Base-by-base conservation (phyloP, 1,140 invertebrate genomes). In the Antheraea mylitta region DNA sequence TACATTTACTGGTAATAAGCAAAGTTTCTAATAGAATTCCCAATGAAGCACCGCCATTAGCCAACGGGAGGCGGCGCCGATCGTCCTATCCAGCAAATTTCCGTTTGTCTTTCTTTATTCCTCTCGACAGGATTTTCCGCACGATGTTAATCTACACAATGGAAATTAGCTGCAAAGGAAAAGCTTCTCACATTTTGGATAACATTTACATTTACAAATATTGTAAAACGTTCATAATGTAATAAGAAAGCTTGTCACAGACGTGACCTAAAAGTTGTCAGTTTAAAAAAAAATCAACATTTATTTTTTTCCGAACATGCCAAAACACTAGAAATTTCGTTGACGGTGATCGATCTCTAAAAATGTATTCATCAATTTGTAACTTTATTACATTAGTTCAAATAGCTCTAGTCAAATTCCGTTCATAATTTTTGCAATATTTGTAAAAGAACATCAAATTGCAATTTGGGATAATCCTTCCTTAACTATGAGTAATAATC, bases 141-240 rank as follows among this genome's bases (percentile, higher is more conserved):
- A 70, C 66, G 69, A 74, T 68, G 58, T 53, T 74, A 74, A 74
- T 74, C 72, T 70, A 68, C 69, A 74, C 66, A 74, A 74, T 74
- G 72, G 69, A 74, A 73, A 73, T 74, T 74, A 72, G 66, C 68
- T 68, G 59, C 16, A 67, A 62, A 73, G 61, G 63, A 66, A 66
- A 70, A 63, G 66, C 9, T 4, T n/a, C 18, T 58, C 42, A 53
- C 37, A 45, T 62, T 69, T 42, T 37, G 22, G 42, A 68, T 70
- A 53, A 18, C 58, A 67, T 70, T 68, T 74, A 19, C 64, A 18
- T 66, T 68, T 68, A 73, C 64, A 73, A 69, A 67, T 36, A 70
- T 18, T 22, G 18, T 7, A 37, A 60, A 58, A 67, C 36, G 13
- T 61, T 37, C 18, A 59, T 63, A 63, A 68, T 53, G 42, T 63